Evolutionary conservation across 2,888 invertebrate species (phyloP), one percentile per base, ranked within the genome.

Genomic region (Brachyopa scutellaris): DNA sequence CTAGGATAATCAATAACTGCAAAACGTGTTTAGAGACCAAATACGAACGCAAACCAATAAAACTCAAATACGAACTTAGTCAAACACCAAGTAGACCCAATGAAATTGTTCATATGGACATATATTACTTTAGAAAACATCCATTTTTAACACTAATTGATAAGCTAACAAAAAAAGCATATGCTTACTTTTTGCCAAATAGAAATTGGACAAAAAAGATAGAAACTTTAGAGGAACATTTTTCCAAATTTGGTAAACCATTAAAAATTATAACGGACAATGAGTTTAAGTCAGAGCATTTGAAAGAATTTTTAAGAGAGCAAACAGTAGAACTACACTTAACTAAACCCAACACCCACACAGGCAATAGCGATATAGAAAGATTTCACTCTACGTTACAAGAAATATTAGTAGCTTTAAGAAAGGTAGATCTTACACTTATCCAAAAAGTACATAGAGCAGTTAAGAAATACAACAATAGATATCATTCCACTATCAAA

Each of bases 251-350:
- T 21, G 11, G 17, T 8, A 59, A 59, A 21, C 2, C 26, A 3
- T 6, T 7, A 3, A 13, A 57, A 17, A 8, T 51, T n/a, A 23
- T 33, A 26, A n/a, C n/a, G 1, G 26, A 23, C 17, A 57, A 57
- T 23, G 57, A 57, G 36, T 57, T 38, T 36, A 57, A 57, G 11
- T 21, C 36, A 9, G 13, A 15, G 9, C 33, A 57, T 36, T 4
- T 57, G 8, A 57, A 26, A 36, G 57, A 57, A 7, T 57, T 57
- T 23, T 36, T 57, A 36, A n/a, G 33, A 13, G 15, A 38, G 17
- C 36, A 57, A 23, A 11, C 33, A 57, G 9, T 57, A 36, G 36
- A 13, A 15, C 11, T 26, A 2, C 38, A 57, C 17, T 36, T n/a
- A n/a, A n/a, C n/a, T n/a, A n/a, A n/a, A n/a, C n/a, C n/a, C n/a